Conservation (phyloP, 2,113 vertebrate species). For the Xiphorhynchus elegans region DNA sequence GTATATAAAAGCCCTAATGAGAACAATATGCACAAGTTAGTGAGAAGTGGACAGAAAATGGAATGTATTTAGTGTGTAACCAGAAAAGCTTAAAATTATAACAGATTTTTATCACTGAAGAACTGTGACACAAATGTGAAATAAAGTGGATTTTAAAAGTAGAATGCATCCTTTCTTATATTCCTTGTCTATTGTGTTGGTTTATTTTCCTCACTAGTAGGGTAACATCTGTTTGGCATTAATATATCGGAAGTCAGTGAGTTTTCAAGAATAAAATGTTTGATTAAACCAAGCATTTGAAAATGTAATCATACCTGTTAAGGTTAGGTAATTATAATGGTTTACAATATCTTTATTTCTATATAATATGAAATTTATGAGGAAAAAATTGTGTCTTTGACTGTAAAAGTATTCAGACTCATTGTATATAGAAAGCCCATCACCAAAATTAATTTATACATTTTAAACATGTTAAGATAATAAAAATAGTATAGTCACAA, state of each 20-base stretch:
- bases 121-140: neutral
- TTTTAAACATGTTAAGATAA: neutral
- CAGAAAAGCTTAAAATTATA: neutral
- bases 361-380: neutral
- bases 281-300: neutral
- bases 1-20: neutral
- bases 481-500: neutral
- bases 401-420: neutral
- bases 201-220: neutral
- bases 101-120: neutral
- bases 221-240: neutral
- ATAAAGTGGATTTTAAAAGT: neutral
- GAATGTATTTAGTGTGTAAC: neutral
- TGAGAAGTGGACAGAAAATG: neutral
- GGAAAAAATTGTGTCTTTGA: neutral
- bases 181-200: neutral
- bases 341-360: neutral
- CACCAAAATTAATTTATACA: neutral
- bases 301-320: neutral
- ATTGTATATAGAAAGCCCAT: neutral
- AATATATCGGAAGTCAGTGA: neutral
- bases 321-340: neutral
- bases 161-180: neutral
- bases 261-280: neutral
- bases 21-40: neutral